phyloP scores from a whole-genome alignment of 2,113 vertebrate genomes.

The Ancistrus triradiatus region DNA sequence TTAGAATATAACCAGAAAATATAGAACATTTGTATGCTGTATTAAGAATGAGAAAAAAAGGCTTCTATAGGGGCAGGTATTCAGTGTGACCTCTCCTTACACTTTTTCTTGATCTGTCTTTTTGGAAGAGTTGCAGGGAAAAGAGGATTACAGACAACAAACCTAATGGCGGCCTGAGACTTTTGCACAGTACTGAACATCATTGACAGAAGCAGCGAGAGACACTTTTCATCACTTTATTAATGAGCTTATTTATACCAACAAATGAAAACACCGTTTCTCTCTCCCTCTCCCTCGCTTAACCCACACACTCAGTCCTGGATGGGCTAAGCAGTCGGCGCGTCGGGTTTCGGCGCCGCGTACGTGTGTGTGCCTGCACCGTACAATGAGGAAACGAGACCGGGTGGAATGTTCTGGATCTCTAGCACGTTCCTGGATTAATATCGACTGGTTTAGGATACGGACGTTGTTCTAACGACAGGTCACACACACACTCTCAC shows the following conservation, averaged over 20 bases:
- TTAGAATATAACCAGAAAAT: too few relatives aligned
- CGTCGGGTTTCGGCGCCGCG: too few relatives aligned
- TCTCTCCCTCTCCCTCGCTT: constrained; percentile 61
- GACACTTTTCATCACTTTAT: constrained; percentile 70
- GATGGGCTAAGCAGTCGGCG: constrained; percentile 15
- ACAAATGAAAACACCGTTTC: constrained; percentile 72
- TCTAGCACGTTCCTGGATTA: constrained; percentile 11
- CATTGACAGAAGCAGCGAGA: too few relatives aligned
- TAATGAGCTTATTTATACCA: constrained; percentile 80
- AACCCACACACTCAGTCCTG: constrained; percentile 45
- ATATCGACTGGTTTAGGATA: constrained; percentile 23
- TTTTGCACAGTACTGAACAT: too few relatives aligned
- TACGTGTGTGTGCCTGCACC: constrained; percentile 21
- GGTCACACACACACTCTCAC: constrained; percentile 21
- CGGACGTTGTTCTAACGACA: constrained; percentile 38
- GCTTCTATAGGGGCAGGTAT: too few relatives aligned
- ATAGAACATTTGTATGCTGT: too few relatives aligned
- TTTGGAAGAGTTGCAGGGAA: too few relatives aligned
- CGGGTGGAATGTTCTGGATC: constrained; percentile 6
- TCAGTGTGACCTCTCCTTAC: too few relatives aligned
- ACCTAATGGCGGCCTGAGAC: too few relatives aligned
- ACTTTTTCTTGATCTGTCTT: too few relatives aligned
- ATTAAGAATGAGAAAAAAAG: too few relatives aligned
- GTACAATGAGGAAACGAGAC: constrained; percentile 20
- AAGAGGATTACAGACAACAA: too few relatives aligned